These are phyloP conservation scores for Sandelia bainsii DNA, from an alignment of 2,797 vertebrate species.

Conservation along the genomic window DNA sequence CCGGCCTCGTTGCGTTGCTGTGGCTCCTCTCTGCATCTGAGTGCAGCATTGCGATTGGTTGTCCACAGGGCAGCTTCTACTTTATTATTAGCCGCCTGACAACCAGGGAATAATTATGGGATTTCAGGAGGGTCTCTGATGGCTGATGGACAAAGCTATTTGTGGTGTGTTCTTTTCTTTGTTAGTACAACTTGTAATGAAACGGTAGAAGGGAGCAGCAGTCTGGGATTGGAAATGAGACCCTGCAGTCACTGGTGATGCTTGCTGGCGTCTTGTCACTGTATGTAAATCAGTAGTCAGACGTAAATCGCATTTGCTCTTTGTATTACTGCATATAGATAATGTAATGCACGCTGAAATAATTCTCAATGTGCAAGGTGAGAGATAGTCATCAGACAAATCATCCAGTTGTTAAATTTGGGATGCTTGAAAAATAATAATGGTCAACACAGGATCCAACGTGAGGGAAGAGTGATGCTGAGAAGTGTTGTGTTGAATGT, in stretches of 20 bases:
- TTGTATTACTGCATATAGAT: conserved; percentile 2
- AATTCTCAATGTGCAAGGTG: not conserved
- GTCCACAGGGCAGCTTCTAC: conserved; percentile 27
- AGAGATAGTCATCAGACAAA: not conserved
- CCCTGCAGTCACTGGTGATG: conserved; percentile 37
- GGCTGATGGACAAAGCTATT: conserved; percentile 72
- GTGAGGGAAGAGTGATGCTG: not conserved
- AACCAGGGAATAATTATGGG: conserved; percentile 65
- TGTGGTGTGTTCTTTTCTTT: conserved; percentile 47
- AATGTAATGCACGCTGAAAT: not conserved
- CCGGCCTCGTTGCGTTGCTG: not conserved
- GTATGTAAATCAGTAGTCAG: conserved; percentile 60
- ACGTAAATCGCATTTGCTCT: conserved; percentile 24
- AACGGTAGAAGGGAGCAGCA: conserved; percentile 21
- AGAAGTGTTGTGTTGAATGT: conserved; percentile 23
- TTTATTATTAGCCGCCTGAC: conserved; percentile 64
- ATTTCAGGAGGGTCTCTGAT: conserved; percentile 48
- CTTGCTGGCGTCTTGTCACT: conserved; percentile 47
- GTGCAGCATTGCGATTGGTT: conserved; percentile 39
- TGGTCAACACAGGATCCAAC: not conserved
- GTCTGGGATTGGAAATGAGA: conserved; percentile 21
- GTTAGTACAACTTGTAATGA: conserved; percentile 48
- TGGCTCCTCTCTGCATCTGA: conserved; percentile 24
- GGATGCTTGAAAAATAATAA: conserved; percentile 12
- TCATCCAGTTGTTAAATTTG: not conserved